Conservation (phyloP, 2,113 vertebrate species). For the Anser brachyrhynchus region DNA sequence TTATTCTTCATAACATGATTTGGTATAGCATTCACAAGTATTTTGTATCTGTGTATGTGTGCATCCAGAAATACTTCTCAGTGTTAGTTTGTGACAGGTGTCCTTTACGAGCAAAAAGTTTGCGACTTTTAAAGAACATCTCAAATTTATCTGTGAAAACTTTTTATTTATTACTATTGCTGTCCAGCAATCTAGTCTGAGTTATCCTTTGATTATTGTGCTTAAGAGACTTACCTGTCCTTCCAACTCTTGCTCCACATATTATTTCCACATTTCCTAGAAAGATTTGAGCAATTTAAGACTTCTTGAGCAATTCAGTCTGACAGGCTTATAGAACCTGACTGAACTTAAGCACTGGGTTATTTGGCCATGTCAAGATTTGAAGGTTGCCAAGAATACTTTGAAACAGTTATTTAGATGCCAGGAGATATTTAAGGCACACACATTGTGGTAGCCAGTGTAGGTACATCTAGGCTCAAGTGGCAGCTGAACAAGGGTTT, state of each 20-base stretch:
- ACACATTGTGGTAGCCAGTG: neutral
- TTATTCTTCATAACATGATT: neutral
- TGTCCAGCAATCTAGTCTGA: neutral
- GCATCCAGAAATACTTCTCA: neutral
- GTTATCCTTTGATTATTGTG: neutral
- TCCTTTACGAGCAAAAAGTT: neutral
- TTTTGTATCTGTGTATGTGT: neutral
- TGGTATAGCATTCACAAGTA: neutral
- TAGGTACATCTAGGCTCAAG: neutral
- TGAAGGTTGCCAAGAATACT: neutral
- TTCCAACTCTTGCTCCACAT: neutral
- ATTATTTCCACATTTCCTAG: neutral
- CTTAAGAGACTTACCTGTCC: neutral
- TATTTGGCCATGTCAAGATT: neutral
- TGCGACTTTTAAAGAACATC: neutral
- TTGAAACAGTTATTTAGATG: neutral
- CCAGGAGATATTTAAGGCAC: neutral
- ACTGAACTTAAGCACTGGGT: neutral
- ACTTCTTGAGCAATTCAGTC: neutral
- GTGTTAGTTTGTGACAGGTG: neutral
- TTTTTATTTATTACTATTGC: neutral
- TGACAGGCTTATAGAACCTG: neutral
- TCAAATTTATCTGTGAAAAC: neutral
- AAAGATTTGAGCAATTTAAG: neutral
- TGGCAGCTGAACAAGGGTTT: neutral